Evolutionary conservation across 2,797 vertebrate species (phyloP).

Genomic region (Dendrocincla fuliginosa): DNA sequence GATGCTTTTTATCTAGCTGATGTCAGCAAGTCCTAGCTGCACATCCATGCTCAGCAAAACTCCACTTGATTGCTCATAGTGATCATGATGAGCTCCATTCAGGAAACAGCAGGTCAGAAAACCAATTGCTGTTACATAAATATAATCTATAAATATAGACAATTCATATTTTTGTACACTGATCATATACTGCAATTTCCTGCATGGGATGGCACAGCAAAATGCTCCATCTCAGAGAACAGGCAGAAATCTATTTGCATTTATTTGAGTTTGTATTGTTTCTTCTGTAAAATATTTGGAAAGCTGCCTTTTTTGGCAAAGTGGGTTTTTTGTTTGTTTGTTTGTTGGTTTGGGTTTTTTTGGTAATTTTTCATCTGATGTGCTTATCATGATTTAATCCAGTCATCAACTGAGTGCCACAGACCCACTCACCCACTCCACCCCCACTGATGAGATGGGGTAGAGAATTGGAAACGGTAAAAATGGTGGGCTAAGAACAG

Average conservation of each 20-base stretch:
- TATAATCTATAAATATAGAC: constrained; percentile 5
- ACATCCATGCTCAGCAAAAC: constrained; percentile 5
- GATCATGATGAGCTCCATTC: constrained; percentile 40
- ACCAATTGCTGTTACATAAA: constrained; percentile 1
- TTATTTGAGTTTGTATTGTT: neutral
- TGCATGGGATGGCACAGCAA: neutral
- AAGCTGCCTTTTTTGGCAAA: neutral
- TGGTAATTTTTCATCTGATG: neutral
- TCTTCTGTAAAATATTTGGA: neutral
- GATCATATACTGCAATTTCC: constrained; percentile 10
- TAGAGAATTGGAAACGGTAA: neutral
- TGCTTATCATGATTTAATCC: neutral
- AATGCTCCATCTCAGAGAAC: neutral
- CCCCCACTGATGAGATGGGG: neutral
- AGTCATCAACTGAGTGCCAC: neutral
- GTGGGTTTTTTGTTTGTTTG: too few species aligned
- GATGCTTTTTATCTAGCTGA: neutral
- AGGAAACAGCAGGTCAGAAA: constrained; percentile 21
- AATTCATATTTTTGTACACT: neutral
- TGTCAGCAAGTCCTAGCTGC: constrained; percentile 27
- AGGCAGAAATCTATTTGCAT: neutral
- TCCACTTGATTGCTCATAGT: neutral
- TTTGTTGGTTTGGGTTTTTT: neutral
- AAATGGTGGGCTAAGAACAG: neutral
- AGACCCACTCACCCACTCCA: neutral